Evolutionary conservation across 2,888 invertebrate genomes (phyloP).

Genomic region (Scaptomyza polygonia): DNA sequence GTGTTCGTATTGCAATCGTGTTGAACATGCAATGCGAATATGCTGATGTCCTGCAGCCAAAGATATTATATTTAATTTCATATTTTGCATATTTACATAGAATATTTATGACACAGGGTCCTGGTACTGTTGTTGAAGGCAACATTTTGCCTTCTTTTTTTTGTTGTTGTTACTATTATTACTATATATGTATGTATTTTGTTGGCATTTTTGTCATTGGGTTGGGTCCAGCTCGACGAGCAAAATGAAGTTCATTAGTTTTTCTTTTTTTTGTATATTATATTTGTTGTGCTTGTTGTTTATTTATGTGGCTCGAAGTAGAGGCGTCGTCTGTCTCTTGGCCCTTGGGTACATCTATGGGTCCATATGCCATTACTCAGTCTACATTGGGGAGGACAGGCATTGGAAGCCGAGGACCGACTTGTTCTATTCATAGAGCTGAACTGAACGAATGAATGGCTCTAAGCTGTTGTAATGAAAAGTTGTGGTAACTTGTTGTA

Average conservation of each 20-base stretch:
- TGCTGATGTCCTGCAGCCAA: slow-evolving; percentile 29
- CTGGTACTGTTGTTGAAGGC: slow-evolving; percentile 15
- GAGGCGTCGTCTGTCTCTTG: slow-evolving; percentile 8
- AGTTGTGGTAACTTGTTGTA: slow-evolving; percentile 60
- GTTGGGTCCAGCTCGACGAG: slow-evolving; percentile 3
- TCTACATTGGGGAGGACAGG: background rate
- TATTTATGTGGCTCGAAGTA: slow-evolving; percentile 29
- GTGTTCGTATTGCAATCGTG: slow-evolving; percentile 11
- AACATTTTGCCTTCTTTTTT: slow-evolving; percentile 27
- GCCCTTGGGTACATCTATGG: slow-evolving; percentile 23
- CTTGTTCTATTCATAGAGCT: slow-evolving; percentile 25
- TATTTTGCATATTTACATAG: slow-evolving; percentile 58
- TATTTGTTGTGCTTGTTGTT: slow-evolving; percentile 28
- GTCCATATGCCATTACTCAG: slow-evolving; percentile 31
- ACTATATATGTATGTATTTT: background rate
- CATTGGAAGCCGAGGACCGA: background rate
- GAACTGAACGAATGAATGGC: slow-evolving; percentile 42
- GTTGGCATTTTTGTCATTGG: slow-evolving; percentile 46
- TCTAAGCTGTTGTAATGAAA: slow-evolving; percentile 61
- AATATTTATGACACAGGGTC: slow-evolving; percentile 43
- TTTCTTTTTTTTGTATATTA: slow-evolving; percentile 35
- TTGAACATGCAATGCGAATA: slow-evolving; percentile 7
- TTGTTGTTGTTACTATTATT: slow-evolving; percentile 2
- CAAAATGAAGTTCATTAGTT: slow-evolving; percentile 73
- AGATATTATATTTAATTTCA: slow-evolving; percentile 59